Conservation (phyloP, 2,888 invertebrate species). For the Drosophila lutescens region DNA sequence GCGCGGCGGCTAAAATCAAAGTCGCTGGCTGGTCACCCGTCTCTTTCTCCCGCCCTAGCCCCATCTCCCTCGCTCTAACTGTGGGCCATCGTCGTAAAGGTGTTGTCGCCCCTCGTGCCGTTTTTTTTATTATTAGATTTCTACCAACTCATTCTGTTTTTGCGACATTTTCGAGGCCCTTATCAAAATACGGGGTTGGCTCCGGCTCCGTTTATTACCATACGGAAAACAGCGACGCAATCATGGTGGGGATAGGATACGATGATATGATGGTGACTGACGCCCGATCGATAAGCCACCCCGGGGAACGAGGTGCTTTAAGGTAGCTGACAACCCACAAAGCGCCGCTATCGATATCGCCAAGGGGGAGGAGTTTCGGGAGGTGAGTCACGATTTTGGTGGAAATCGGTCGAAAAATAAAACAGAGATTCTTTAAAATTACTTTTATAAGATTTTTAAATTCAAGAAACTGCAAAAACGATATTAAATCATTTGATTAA, state of each 20-base stretch:
- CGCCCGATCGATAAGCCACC: conserved; percentile 27
- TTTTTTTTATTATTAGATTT: conserved; percentile 55
- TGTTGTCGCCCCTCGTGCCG: conserved; percentile 34
- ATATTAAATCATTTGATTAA: too few relatives aligned
- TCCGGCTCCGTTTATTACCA: conserved; percentile 58
- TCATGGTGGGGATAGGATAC: conserved; percentile 11
- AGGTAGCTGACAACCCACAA: conserved; percentile 25
- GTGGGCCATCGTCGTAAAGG: conserved; percentile 63
- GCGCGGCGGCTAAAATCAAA: conserved; percentile 78
- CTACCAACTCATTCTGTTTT: conserved; percentile 61
- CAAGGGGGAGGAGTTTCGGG: conserved; percentile 15
- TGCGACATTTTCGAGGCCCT: conserved; percentile 68
- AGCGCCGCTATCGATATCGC: conserved; percentile 1
- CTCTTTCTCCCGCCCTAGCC: conserved; percentile 8
- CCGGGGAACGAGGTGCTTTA: conserved; percentile 4
- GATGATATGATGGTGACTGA: conserved; percentile 21
- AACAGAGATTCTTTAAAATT: too few relatives aligned
- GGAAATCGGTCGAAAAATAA: neutral
- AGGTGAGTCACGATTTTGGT: neutral
- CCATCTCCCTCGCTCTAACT: conserved; percentile 1
- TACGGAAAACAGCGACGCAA: conserved; percentile 32
- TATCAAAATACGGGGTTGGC: conserved; percentile 59
- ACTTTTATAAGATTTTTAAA: too few relatives aligned
- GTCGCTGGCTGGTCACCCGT: conserved; percentile 47
- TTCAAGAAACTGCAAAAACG: too few relatives aligned